phyloP scores from a whole-genome alignment of 2,113 vertebrate species.

The Collichthys lucidus region DNA sequence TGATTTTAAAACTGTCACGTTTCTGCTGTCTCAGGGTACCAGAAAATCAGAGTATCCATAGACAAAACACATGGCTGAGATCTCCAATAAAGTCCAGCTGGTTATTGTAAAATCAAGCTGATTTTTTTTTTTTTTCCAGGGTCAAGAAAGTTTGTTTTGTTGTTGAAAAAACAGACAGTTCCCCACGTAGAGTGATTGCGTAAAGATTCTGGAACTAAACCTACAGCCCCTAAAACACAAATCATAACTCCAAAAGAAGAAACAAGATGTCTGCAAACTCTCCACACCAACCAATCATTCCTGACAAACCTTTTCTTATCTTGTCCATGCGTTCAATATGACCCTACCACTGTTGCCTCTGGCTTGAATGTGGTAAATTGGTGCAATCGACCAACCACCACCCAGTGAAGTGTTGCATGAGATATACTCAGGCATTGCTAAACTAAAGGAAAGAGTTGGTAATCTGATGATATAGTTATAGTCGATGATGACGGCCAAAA shows the following conservation, averaged over 20 bases:
- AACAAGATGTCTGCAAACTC: conserved; percentile 12
- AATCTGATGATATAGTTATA: conserved; percentile 4
- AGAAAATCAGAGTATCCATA: neutral
- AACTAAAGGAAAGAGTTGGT: neutral
- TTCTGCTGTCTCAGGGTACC: neutral
- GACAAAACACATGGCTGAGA: conserved; percentile 5
- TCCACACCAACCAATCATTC: conserved; percentile 6
- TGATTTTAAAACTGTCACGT: neutral
- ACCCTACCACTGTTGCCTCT: conserved; percentile 23
- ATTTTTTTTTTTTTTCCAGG: neutral
- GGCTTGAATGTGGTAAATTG: neutral
- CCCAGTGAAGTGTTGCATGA: neutral
- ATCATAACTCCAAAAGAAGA: neutral
- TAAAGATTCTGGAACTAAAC: conserved; percentile 7
- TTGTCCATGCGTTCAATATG: conserved; percentile 36
- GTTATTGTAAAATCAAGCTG: conserved; percentile 10
- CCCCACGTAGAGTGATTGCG: neutral
- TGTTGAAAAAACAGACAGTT: conserved; percentile 20
- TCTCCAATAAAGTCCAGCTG: conserved; percentile 10
- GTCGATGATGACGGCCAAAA: conserved; percentile 6
- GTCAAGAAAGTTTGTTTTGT: conserved; percentile 10
- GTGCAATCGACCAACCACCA: neutral
- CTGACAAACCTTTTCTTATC: conserved; percentile 7
- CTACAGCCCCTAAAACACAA: conserved; percentile 15
- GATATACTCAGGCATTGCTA: neutral